Evolutionary conservation across 2,797 vertebrate genomes (phyloP).

Genomic region (Pantherophis vulpinus): DNA sequence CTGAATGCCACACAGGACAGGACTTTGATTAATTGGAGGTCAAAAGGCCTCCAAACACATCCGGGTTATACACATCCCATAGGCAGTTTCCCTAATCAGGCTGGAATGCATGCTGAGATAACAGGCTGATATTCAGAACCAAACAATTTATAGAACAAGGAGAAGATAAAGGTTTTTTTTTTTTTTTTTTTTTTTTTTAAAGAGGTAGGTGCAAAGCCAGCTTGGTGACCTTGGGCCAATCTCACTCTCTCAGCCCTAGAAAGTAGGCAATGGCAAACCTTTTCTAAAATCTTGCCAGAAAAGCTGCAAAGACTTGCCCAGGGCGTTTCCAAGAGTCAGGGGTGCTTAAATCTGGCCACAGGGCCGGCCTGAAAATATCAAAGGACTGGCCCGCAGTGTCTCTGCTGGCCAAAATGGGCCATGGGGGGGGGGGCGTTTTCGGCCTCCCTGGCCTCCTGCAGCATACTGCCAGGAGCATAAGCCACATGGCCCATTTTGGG

Average conservation of each 20-base stretch:
- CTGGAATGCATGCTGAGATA: conserved; percentile 3
- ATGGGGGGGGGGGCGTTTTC: too few species aligned
- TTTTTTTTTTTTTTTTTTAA: neutral
- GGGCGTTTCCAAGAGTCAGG: neutral
- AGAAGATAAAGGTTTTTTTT: neutral
- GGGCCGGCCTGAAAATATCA: too few species aligned
- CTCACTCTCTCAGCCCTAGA: neutral
- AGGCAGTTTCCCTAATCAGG: neutral
- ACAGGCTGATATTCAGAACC: neutral
- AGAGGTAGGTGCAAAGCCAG: neutral
- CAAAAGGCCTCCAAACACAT: neutral
- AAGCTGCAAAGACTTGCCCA: neutral
- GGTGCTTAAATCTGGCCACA: too few species aligned
- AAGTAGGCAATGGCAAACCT: neutral
- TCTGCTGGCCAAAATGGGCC: too few species aligned
- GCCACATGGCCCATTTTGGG: too few species aligned
- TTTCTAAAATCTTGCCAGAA: neutral
- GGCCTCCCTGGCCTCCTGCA: too few species aligned
- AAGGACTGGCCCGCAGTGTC: too few species aligned
- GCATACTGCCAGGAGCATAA: too few species aligned
- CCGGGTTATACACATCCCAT: neutral
- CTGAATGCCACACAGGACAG: neutral
- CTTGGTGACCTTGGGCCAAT: neutral
- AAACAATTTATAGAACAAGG: neutral
- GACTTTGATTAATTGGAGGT: conserved; percentile 17